Evolutionary conservation across 1,140 invertebrate genomes (phyloP).

Genomic region (Nasonia giraulti): DNA sequence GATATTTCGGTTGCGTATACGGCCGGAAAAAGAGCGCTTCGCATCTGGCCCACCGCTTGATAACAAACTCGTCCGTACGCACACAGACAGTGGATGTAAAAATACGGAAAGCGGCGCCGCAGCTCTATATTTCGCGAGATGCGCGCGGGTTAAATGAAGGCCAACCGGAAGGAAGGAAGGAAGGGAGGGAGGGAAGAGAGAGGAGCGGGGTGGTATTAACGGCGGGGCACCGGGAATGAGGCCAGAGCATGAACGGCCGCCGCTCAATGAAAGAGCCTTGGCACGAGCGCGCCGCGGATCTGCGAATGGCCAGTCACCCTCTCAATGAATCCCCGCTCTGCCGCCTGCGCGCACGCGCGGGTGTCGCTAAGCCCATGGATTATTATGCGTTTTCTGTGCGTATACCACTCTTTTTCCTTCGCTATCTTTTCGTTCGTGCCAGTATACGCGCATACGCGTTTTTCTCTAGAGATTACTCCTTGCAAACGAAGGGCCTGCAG

Average conservation of each 20-base stretch:
- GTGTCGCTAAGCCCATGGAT: neutral
- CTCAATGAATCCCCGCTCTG: neutral
- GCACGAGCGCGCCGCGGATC: conserved; percentile 60
- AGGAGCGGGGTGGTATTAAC: conserved; percentile 49
- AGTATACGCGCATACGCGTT: no score
- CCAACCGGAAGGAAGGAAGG: conserved; percentile 1
- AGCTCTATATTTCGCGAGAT: neutral
- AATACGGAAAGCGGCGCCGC: no score
- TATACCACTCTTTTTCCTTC: no score
- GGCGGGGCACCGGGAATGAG: conserved; percentile 55
- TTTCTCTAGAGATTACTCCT: no score
- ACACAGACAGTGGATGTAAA: no score
- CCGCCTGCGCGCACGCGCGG: neutral
- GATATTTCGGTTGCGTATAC: no score
- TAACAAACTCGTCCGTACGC: no score
- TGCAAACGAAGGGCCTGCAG: no score
- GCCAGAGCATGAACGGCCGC: conserved; percentile 32
- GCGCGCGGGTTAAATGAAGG: neutral
- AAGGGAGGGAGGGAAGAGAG: neutral
- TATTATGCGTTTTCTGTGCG: neutral
- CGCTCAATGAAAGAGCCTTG: conserved; percentile 63
- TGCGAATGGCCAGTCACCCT: conserved; percentile 48
- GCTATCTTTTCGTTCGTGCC: no score
- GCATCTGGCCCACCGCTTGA: no score
- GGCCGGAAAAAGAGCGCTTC: no score